Evolutionary conservation across 2,888 invertebrate species (phyloP).

Genomic region (Acleris literana): DNA sequence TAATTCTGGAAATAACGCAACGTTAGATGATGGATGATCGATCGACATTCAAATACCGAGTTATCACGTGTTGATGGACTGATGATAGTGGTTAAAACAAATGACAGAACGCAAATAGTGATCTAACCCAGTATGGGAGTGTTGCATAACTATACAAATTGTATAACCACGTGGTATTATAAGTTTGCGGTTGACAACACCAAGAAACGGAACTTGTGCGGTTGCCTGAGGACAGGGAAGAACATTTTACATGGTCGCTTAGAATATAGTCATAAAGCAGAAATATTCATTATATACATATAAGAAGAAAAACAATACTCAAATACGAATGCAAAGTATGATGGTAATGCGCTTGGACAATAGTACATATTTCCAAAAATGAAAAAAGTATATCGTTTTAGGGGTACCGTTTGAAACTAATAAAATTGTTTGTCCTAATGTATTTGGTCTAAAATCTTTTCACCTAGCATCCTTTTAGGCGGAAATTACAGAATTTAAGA

Average conservation of each 20-base stretch:
- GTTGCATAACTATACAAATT: slow-evolving; percentile 46
- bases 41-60: slow-evolving; percentile 23
- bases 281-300: not conserved
- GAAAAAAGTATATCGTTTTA: too few species aligned
- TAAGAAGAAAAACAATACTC: too few species aligned
- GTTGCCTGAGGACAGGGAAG: slow-evolving; percentile 30
- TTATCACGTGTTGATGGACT: slow-evolving; percentile 45
- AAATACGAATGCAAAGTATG: too few species aligned
- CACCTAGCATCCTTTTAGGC: too few species aligned
- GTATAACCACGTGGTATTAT: slow-evolving; percentile 61
- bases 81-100: slow-evolving; percentile 58
- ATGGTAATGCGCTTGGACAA: too few species aligned
- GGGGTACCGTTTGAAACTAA: too few species aligned
- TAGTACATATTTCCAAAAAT: too few species aligned
- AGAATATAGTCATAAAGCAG: not conserved
- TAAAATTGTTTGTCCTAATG: too few species aligned
- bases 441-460: too few species aligned
- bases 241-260: slow-evolving; percentile 26
- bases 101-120: slow-evolving; percentile 53
- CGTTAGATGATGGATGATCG: slow-evolving; percentile 10
- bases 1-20: slow-evolving; percentile 16
- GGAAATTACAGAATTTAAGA: too few species aligned
- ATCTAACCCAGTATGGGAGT: slow-evolving; percentile 53
- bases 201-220: slow-evolving; percentile 51
- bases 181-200: slow-evolving; percentile 55